These are phyloP conservation scores for Byasa hedistus DNA, from an alignment of 2,888 invertebrate genomes.

Conservation along the genomic window DNA sequence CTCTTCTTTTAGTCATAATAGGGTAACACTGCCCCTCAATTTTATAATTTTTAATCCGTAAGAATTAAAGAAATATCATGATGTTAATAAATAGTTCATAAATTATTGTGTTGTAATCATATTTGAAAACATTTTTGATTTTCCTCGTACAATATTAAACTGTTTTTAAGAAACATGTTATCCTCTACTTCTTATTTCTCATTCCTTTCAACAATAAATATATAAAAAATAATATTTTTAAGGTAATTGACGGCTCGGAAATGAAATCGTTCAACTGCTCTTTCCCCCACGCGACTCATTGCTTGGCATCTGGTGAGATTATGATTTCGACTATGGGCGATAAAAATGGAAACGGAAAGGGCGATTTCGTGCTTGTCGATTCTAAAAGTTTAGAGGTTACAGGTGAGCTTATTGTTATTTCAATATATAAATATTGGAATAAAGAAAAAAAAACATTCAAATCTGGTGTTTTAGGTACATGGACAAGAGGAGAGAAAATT, in stretches of 20 bases:
- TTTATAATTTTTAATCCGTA: no score
- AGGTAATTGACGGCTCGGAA: conserved; percentile 90
- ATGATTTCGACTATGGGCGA: conserved; percentile 98
- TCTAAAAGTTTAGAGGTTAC: conserved; percentile 87
- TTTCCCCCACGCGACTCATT: conserved; percentile 97
- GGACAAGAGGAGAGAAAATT: conserved; percentile 84
- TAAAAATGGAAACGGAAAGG: conserved; percentile 88
- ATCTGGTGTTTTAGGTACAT: conserved; percentile 78
- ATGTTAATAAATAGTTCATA: no score
- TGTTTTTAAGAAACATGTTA: no score
- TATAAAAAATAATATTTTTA: neutral
- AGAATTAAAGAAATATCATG: no score
- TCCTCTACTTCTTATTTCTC: no score
- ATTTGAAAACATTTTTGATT: no score
- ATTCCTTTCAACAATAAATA: neutral
- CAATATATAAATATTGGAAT: neutral
- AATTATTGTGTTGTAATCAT: no score
- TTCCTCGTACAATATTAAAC: no score
- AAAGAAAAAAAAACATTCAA: neutral
- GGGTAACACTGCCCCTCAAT: no score
- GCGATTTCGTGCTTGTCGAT: conserved; percentile 94
- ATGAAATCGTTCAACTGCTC: conserved; percentile 87
- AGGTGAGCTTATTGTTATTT: conserved; percentile 64
- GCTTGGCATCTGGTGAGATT: conserved; percentile 93
- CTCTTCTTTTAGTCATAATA: no score